Base-by-base conservation (phyloP, 2,888 invertebrate genomes). In the Troilus luridus region DNA sequence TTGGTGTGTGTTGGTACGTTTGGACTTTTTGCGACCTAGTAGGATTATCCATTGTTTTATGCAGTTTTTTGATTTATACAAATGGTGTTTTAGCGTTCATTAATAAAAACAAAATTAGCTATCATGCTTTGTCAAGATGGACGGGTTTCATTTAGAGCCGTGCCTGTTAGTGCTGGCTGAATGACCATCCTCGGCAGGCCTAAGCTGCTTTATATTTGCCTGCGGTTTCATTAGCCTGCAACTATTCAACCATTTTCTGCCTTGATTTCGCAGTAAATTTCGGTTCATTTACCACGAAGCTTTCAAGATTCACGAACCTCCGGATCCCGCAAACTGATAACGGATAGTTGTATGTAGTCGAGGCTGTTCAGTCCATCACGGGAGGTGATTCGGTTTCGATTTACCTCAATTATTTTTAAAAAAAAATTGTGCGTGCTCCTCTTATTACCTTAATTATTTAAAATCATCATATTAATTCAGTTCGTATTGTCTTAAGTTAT, bases 211-310 rank as follows among this genome's bases (percentile, higher is more conserved):
- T 27, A 72, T 72, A 72, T 72, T 72, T 27, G 72, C 85, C 85
- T 54, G 85, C 21, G 85, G 56, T 85, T 85, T 85, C 56, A 85
- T 85, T 56, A 85, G 85, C 12, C 85, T n/a, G n/a, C 54, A 56
- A 85, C 85, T 85, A 85, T 14, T 72, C 72, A 85, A 85, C 85
- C 85, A 27, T 21, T 85, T 85, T 5, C 54, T 56, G 85, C 85
- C 41, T 85, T 85, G 56, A 85, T 56, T 85, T 54, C 54, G 85
- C 85, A 54, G n/a, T 85, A 85, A 54, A 85, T 85, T 85, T 27
- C 85, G 54, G 85, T 85, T 56, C 21, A 85, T 85, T 85, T 54
- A 85, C 54, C 85, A 10, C 17, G 17, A 85, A n/a, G 56, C 24
- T 85, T 27, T 72, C 85, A 54, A 8, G 56, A 85, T 56, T 85